Conservation (phyloP, 1,140 invertebrate genomes). For the Anastrepha ludens region DNA sequence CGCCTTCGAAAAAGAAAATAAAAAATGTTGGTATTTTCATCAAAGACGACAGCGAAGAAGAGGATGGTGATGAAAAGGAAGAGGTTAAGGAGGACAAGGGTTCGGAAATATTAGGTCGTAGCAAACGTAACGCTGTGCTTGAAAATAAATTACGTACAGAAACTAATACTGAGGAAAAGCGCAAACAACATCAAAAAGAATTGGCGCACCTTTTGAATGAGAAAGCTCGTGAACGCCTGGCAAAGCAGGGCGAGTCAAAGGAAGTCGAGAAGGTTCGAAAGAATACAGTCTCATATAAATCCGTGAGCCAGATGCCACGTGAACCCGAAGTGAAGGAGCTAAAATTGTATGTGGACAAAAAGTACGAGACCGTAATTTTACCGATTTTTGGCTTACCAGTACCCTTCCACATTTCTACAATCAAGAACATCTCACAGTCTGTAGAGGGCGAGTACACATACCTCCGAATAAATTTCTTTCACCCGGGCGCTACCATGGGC, state of each 20-base stretch:
- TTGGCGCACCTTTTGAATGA: constrained; percentile 93
- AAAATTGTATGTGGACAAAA: constrained; percentile 97
- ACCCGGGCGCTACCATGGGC: constrained; percentile 96
- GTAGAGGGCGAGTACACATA: constrained; percentile 99
- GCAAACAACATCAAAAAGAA: constrained; percentile 97
- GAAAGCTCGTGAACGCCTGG: constrained; percentile 91
- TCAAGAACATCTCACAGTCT: constrained; percentile 98
- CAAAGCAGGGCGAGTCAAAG: constrained; percentile 88
- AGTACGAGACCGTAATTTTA: constrained; percentile 97
- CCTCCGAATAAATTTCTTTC: constrained; percentile 98
- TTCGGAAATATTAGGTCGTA: constrained; percentile 82
- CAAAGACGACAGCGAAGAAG: constrained; percentile 93
- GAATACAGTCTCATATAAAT: constrained; percentile 97
- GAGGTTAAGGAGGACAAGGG: constrained; percentile 76
- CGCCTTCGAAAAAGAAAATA: constrained; percentile 95
- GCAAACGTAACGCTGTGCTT: constrained; percentile 94
- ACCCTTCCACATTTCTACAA: constrained; percentile 98
- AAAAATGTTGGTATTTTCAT: constrained; percentile 98
- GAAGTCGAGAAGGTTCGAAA: constrained; percentile 95
- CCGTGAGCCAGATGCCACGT: constrained; percentile 91
- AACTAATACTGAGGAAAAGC: constrained; percentile 96
- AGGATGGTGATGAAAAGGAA: constrained; percentile 84
- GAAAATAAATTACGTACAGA: constrained; percentile 97
- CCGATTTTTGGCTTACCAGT: constrained; percentile 97
- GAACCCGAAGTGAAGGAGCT: constrained; percentile 95